Percentiles rank a stretch among this genome's conserved stretches.
Evolutionary conservation across 2,888 invertebrate genomes (phyloP).

Genomic region (Orthosia gothica): DNA sequence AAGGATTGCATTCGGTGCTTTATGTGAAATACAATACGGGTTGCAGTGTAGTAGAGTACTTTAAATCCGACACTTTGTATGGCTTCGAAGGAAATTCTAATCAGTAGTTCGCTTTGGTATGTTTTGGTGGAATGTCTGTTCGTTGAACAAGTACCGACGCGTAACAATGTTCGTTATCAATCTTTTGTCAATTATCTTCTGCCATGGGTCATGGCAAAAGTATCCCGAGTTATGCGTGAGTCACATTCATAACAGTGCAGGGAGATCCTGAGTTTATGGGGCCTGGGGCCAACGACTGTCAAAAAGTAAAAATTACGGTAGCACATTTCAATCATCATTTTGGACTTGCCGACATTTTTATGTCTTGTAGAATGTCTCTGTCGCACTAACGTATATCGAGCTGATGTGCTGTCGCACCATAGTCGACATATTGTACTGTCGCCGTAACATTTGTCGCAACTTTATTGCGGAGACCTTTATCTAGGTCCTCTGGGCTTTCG

Average conservation of each 20-base stretch:
- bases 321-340: no score
- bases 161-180: neutral
- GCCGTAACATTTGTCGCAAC: no score
- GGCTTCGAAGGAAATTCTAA: conserved; percentile 56
- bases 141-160: neutral
- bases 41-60: conserved; percentile 39
- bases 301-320: no score
- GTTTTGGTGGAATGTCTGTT: conserved; percentile 22
- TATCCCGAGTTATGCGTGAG: neutral
- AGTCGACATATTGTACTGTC: no score
- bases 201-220: neutral
- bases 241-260: no score
- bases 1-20: conserved; percentile 41
- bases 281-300: no score
- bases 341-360: no score
- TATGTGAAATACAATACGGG: conserved; percentile 39
- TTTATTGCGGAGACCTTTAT: no score
- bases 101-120: conserved; percentile 36
- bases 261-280: neutral
- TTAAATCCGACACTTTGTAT: conserved; percentile 54
- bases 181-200: neutral
- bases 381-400: no score
- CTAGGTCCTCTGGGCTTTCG: no score
- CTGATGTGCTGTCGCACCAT: no score
- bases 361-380: no score